Base-by-base conservation (phyloP, 37 sponge, comb jelly and placozoan species). In the Beroe forskalii region DNA sequence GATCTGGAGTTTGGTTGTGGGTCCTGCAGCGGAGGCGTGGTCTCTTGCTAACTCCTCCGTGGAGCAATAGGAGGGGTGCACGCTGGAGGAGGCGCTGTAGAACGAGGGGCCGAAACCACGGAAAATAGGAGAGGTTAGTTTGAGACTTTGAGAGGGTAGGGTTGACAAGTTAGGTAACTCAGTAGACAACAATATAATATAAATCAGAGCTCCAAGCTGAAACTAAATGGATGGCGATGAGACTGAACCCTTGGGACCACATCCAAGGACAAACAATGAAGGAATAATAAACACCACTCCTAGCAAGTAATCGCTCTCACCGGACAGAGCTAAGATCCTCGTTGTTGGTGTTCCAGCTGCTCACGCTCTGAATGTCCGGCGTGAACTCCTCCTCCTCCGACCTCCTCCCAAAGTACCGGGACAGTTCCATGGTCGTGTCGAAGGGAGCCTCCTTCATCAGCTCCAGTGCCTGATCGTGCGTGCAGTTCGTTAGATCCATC, bases 341-440 rank as follows among this genome's bases (percentile, higher is more conserved):
- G 32, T 28, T 69, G 35, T 32, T 32, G 32, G 72, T 69, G 27
- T 69, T 27, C 72, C 72, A 69, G 72, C 72, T 69, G 33, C 27
- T 69, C 33, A 32, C 35, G 17, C 72, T 69, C 38, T 69, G 72
- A 36, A 32, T 36, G 19, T 69, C 72, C 35, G 33, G 33, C 19
- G 27, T 27, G 12, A 32, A 32, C 72, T 69, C 12, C 39, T 69
- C 72, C 86, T 80, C 40, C 14, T 80, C 86, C 25, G 37, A 20
- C 86, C 86, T 41, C 55, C 55, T 23, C 19, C 86, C 86, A 80
- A 80, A 80, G 86, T 80, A 44, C n/a, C 86, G 43, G 31, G 86
- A 80, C 86, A 80, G 55, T 44, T 80, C 86, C 44, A 80, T 44
- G 28, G 86, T 80, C n/a, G 86, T 80, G 44, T 80, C 55, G 14